Evolutionary conservation across 2,797 vertebrate genomes (phyloP), one percentile per base, ranked within the genome.

Genomic region (Myioborus miniatus): DNA sequence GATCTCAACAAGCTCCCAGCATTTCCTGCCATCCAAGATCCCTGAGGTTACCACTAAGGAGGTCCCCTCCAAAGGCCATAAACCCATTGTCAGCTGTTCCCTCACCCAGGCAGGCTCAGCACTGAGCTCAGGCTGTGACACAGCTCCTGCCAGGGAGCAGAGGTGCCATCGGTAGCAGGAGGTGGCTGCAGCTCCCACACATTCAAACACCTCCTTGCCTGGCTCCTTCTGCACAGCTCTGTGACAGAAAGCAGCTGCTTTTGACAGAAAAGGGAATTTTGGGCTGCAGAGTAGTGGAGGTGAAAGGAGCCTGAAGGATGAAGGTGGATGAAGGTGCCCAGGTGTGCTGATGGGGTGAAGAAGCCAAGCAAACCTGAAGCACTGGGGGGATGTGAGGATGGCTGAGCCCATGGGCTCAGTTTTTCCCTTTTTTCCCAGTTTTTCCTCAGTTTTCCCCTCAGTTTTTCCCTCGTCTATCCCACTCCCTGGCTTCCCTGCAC

Each of bases 321-420:
- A 39, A 63, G 36, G 68, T 0, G 47, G 47, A 49, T 49, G 14
- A 49, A 0, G 14, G 20, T 64, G 29, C 58, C 34, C 0, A 0
- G 10, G 2, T 72, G 60, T 77, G 52, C 52, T n/a, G 83, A 22
- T 15, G 71, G 41, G 63, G 9, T 22, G 43, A 46, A 15, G 55
- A 53, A 55, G 7, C 19, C 83, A 43, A 65, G 26, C 0, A 4
- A 62, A 72, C 10, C 32, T 3, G 2, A 64, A 53, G 53, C 0
- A 2, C 15, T 7, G 24, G 16, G 29, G 63, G 58, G 34, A 30
- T 69, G 59, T 20, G 58, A 67, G 53, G 47, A 50, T 30, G 56
- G 36, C 43, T 81, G 39, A 83, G 6, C 26, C 46, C 60, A 14
- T 7, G 41, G 11, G 36, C 7, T 67, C 44, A 22, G 41, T 4